phyloP scores from a whole-genome alignment of 2,797 vertebrate species.

The Pithecia hirsuta region DNA sequence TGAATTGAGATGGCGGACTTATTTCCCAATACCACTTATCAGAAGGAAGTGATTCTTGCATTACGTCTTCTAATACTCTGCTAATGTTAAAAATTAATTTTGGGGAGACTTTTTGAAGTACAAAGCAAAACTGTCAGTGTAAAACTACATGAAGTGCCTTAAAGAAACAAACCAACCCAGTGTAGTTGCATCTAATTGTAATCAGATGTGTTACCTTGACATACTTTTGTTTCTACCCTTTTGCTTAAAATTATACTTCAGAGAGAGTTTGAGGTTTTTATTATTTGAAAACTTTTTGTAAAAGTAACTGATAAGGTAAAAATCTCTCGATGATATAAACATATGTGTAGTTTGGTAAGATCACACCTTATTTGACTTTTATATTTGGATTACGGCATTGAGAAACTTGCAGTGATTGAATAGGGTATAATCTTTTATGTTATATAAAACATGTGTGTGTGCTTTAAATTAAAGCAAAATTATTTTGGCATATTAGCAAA shows the following conservation, averaged over 20 bases:
- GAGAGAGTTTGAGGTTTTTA: neutral
- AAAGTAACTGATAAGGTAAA: neutral
- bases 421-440: neutral
- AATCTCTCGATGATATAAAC: neutral
- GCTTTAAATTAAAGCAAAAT: slow-evolving; percentile 34
- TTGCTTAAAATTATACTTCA: neutral
- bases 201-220: neutral
- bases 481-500: slow-evolving; percentile 24
- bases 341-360: neutral
- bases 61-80: neutral
- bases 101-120: neutral
- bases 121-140: neutral
- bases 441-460: neutral
- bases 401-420: neutral
- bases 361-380: neutral
- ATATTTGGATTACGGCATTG: neutral
- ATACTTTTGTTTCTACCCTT: neutral
- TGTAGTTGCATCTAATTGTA: neutral
- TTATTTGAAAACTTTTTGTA: neutral
- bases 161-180: neutral
- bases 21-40: neutral
- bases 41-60: neutral
- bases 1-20: neutral
- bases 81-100: slow-evolving; percentile 48
- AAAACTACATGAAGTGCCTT: neutral